Evolutionary conservation across 1,140 invertebrate species (phyloP), one percentile per base, ranked within the genome.

Genomic region (Schmidtea mediterranea): DNA sequence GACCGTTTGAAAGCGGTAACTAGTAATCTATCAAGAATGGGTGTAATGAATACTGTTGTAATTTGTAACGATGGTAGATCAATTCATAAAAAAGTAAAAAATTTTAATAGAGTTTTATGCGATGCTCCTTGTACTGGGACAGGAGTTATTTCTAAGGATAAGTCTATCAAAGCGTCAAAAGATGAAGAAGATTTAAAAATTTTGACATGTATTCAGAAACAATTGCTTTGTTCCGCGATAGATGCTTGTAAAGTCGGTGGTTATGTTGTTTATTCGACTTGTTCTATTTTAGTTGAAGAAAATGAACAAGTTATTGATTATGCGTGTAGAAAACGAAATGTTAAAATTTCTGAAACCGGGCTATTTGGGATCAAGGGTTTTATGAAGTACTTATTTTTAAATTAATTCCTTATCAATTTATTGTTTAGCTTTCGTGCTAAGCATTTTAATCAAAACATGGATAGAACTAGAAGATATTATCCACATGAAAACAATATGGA

Each of bases 401-500:
- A 26, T 22, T 18, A 22, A 46, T 50, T 38, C 51, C 9, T 15
- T 41, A 6, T 41, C 39, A 10, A 52, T 46, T 26, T 43, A 54
- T 49, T 54, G 67, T 75, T 58, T 57, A 79, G 87, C 50, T 72
- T 68, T 56, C 61, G 69, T 52, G 59, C 67, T 48, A 58, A 68
- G 52, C 56, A 66, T 54, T 97, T 89, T 70, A 82, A 95, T 70
- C 82, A 82, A 1, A 78, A 79, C 2, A 62, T 98, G 61, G 84
- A 86, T 61, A 63, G 86, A 18, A 80, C 82, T 0, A 75, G 75
- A 66, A 69, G 89, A 51, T 92, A 86, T 69, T 97, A 95, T 69
- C 90, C 90, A 2, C 90, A 98, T 62, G 77, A 78, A 13, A 84
- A 95, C 61, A 98, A 99, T 63, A 83, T 97, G 77, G 90, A 98